A percentile compares a stretch with the other conserved stretches of the same genome.
phyloP scores from a whole-genome alignment of 2,888 invertebrate species.

The Aromia moschata region DNA sequence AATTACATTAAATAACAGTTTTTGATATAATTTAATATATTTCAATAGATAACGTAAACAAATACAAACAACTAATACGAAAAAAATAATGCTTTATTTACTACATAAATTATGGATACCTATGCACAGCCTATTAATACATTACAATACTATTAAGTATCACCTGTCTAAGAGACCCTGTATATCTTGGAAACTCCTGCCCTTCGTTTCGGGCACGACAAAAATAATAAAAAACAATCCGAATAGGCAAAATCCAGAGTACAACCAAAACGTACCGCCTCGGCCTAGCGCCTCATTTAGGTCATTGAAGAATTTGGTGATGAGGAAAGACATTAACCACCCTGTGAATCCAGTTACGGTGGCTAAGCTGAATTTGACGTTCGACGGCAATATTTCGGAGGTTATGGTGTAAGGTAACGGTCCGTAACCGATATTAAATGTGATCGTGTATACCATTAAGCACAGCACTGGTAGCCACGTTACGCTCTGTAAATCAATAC shows the following conservation, averaged over 20 bases:
- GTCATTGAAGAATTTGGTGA: constrained; percentile 76
- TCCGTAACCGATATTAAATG: constrained; percentile 76
- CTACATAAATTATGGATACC: no score
- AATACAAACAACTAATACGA: no score
- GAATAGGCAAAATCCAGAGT: constrained; percentile 61
- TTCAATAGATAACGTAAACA: no score
- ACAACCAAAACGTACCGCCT: constrained; percentile 77
- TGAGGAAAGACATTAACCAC: constrained; percentile 78
- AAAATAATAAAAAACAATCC: constrained; percentile 43
- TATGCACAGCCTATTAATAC: no score
- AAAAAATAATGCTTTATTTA: no score
- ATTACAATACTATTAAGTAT: constrained; percentile 3
- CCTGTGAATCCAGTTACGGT: constrained; percentile 80
- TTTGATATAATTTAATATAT: no score
- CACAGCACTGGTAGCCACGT: constrained; percentile 49
- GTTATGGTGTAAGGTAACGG: constrained; percentile 71
- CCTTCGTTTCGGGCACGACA: constrained; percentile 76
- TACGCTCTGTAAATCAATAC: constrained; percentile 35
- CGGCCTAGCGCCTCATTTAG: constrained; percentile 69
- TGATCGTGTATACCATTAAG: constrained; percentile 74
- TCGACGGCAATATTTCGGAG: constrained; percentile 82
- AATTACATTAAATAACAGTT: no score
- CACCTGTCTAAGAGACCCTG: constrained; percentile 62
- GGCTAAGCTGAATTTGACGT: constrained; percentile 62
- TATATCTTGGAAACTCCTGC: constrained; percentile 85